Conservation (phyloP, 2,113 vertebrate genomes). For the Pantherophis guttatus region DNA sequence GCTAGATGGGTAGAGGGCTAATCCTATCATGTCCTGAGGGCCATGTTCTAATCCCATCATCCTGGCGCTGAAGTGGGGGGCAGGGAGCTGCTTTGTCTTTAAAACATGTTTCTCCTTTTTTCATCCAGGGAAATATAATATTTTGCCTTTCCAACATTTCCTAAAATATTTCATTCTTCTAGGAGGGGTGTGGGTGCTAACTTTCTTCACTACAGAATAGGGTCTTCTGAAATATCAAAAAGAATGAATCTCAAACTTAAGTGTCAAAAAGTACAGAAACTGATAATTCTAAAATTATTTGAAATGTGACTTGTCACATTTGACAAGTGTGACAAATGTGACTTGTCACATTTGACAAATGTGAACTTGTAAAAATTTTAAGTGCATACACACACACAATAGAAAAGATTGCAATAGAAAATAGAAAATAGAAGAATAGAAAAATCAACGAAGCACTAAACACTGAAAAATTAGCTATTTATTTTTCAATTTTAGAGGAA, state of each 20-base stretch:
- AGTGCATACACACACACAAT: background rate
- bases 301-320: background rate
- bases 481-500: background rate
- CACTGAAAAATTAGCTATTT: background rate
- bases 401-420: background rate
- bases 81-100: too few relatives aligned
- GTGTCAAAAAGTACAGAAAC: background rate
- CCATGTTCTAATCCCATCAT: too few relatives aligned
- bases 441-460: background rate
- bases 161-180: too few relatives aligned
- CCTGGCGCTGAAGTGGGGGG: too few relatives aligned
- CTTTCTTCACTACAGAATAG: background rate
- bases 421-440: background rate
- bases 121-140: too few relatives aligned
- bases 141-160: too few relatives aligned
- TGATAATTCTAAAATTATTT: background rate
- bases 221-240: background rate
- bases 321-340: background rate
- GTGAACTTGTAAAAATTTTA: background rate
- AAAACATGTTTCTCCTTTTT: too few relatives aligned
- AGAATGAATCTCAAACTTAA: background rate
- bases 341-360: background rate
- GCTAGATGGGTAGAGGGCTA: too few relatives aligned
- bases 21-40: too few relatives aligned
- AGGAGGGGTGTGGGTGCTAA: too few relatives aligned